Base-by-base conservation (phyloP, 2,113 vertebrate genomes). In the Nyctibius bracteatus region DNA sequence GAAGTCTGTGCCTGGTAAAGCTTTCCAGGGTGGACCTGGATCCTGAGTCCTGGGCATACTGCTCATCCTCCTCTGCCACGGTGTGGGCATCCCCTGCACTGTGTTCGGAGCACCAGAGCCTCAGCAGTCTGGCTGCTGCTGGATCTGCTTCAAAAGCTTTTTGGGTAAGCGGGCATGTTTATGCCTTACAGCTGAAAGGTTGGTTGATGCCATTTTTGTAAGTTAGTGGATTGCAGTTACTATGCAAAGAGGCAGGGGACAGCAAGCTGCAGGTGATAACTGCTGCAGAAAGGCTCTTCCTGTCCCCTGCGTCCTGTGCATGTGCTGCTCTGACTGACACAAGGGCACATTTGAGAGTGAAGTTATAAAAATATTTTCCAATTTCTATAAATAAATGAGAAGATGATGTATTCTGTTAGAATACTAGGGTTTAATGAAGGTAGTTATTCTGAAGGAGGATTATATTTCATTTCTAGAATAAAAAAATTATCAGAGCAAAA, bases 291-390 rank as follows among this genome's bases (percentile, higher is more conserved):
- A 20, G 21, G 4, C 44, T 22, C 8, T 25, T 37, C 28, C 17
- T 43, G 12, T n/a, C 12, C 30, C 22, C 51, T 73, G 65, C 2
- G 0, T 20, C 17, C 44, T 11, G 0, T 55, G 12, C 30, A 8
- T 0, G 0, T 27, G 20, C 49, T 92, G 44, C 39, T 49, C 15
- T 3, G 5, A 27, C 33, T 3, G 5, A 27, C 33, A 33, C 3
- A 9, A 20, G 8, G 15, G 41, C 41, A 12, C 9, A 3, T 41
- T 24, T 47, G 15, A 74, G 30, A 63, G 16, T 16, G 43, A 58
- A 47, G 58, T 49, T 54, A 8, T 11, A 15, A 57, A 82, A 84
- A 30, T 41, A 33, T 14, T 85, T 82, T 73, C 27, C 15, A 22
- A 6, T 19, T 71, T 11, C 27, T 30, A 12, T 17, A 47, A 86